Evolutionary conservation across 2,888 invertebrate species (phyloP).

Genomic region (Urechis unicinctus): DNA sequence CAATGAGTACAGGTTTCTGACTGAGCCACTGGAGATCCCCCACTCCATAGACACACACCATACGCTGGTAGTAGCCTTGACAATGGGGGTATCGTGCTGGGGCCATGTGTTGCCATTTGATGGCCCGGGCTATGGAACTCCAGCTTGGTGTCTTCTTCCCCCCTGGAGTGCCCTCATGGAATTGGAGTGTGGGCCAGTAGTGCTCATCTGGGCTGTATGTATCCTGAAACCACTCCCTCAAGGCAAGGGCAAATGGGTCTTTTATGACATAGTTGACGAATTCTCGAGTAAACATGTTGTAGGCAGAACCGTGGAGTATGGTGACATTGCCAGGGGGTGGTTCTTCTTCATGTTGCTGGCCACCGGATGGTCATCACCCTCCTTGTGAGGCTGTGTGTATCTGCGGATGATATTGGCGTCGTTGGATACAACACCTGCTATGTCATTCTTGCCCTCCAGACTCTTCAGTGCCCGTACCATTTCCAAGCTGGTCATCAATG

Average conservation of each 20-base stretch:
- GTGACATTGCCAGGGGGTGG: no score
- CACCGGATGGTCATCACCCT: not conserved
- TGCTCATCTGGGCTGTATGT: conserved; percentile 37
- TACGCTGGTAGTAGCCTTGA: conserved; percentile 14
- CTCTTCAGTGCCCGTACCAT: conserved; percentile 30
- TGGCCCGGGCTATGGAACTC: not conserved
- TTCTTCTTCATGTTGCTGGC: not conserved
- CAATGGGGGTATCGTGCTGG: conserved; percentile 7
- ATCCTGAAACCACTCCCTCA: conserved; percentile 29
- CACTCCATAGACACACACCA: conserved; percentile 31
- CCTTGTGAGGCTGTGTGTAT: not conserved
- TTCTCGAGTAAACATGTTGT: conserved; percentile 10
- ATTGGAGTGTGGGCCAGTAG: conserved; percentile 31
- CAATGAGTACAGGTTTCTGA: conserved; percentile 33
- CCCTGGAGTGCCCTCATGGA: not conserved
- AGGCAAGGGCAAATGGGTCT: conserved; percentile 18
- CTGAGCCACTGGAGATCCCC: conserved; percentile 13
- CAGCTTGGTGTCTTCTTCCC: not conserved
- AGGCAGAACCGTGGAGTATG: conserved; percentile 16
- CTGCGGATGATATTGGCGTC: not conserved
- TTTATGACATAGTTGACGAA: conserved; percentile 19
- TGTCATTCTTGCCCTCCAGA: conserved; percentile 33
- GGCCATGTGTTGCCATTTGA: not conserved
- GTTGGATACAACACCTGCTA: conserved; percentile 6
- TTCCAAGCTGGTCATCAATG: conserved; percentile 35